Conservation (phyloP, 1,140 invertebrate species). For the Antheraea pernyi region DNA sequence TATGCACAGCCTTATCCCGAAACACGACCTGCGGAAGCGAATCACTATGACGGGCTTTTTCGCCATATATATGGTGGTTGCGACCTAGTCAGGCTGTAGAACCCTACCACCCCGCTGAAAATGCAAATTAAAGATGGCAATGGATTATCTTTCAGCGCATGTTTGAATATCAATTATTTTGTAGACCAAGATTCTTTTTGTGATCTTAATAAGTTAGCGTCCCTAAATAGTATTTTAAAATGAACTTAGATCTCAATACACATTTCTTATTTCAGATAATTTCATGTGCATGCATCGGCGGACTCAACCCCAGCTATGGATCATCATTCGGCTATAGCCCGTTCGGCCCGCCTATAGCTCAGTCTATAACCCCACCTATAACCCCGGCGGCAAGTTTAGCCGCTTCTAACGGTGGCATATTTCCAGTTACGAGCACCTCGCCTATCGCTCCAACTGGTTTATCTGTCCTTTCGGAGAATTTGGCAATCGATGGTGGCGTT, state of each 20-base stretch:
- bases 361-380: neutral
- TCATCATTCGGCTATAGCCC: slow-evolving; percentile 9
- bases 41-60: no score
- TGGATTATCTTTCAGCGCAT: no score
- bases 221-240: no score
- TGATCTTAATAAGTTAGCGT: no score
- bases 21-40: no score
- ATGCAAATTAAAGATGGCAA: no score
- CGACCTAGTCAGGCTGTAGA: no score
- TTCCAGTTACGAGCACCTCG: slow-evolving; percentile 32
- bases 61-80: no score
- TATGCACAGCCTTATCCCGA: no score
- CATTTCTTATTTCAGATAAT: neutral
- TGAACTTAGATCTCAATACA: neutral
- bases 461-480: slow-evolving; percentile 30
- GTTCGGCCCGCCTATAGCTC: neutral
- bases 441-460: slow-evolving; percentile 24
- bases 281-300: slow-evolving; percentile 4
- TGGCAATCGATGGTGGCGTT: slow-evolving; percentile 36
- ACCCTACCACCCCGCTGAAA: no score
- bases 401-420: slow-evolving; percentile 21
- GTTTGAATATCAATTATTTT: no score
- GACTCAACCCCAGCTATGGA: slow-evolving; percentile 3
- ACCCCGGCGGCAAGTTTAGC: slow-evolving; percentile 11
- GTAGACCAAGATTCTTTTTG: no score